Conservation (phyloP, 2,113 vertebrate genomes). For the Brachypodius melanocephalos region DNA sequence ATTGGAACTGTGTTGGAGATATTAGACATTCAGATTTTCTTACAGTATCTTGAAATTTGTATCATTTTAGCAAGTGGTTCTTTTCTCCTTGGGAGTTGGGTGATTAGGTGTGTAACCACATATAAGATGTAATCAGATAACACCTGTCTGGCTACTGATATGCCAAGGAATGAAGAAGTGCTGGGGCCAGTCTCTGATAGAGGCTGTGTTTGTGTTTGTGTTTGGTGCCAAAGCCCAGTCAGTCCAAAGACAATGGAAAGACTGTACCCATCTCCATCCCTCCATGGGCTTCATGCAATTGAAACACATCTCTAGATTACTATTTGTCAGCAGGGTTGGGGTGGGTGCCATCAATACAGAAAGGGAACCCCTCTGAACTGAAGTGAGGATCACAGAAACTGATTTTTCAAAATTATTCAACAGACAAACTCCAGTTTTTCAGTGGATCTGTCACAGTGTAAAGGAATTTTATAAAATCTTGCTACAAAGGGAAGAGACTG, state of each 20-base stretch:
- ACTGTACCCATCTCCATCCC: not conserved
- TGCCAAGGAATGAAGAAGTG: not conserved
- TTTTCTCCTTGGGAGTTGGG: not conserved
- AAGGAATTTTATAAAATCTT: not conserved
- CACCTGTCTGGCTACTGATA: not conserved
- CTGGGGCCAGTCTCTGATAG: not conserved
- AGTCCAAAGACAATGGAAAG: not conserved
- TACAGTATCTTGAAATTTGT: not conserved
- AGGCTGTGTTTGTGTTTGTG: no score
- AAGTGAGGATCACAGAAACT: not conserved
- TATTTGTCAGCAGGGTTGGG: not conserved
- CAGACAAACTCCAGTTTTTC: not conserved
- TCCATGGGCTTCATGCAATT: not conserved
- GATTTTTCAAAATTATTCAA: not conserved
- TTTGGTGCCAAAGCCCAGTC: not conserved
- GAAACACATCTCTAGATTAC: not conserved
- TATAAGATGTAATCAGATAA: not conserved
- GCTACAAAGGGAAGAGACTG: not conserved
- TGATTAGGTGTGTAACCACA: not conserved
- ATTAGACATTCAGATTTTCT: slow-evolving; percentile 41
- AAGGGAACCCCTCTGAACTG: not conserved
- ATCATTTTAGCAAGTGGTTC: slow-evolving; percentile 16
- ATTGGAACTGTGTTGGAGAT: slow-evolving; percentile 18
- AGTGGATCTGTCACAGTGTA: not conserved
- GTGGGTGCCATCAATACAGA: not conserved